These are phyloP conservation scores for Epizoanthus scotinus DNA, from an alignment of 92 coral and sea anemone species.

Conservation along the genomic window DNA sequence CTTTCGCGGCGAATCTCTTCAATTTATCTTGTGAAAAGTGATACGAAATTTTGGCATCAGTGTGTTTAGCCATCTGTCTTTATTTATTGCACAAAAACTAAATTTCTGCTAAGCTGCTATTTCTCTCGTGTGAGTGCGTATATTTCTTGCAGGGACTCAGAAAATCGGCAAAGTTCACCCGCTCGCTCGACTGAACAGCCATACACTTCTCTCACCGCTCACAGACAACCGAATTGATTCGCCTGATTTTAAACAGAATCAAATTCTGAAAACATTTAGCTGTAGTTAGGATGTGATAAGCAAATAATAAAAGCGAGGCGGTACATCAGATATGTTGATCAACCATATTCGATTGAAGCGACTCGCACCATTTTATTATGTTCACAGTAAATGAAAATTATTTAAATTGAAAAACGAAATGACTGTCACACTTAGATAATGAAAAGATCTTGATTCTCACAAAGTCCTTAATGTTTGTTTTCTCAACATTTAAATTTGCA, in stretches of 20 bases:
- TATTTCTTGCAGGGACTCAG: not conserved
- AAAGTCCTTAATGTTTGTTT: slow-evolving; percentile 11
- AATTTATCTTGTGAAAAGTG: slow-evolving; percentile 10
- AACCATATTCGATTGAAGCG: not conserved
- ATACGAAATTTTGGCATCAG: not conserved
- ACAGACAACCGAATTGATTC: not conserved
- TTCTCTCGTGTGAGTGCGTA: not conserved
- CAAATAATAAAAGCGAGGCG: not conserved
- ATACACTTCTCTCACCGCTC: not conserved
- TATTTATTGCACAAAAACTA: slow-evolving; percentile 2
- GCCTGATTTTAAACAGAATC: not conserved
- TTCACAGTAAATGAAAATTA: not conserved
- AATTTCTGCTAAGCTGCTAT: not conserved
- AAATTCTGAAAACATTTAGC: not conserved
- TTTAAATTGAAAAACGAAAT: not conserved
- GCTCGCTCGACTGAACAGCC: not conserved
- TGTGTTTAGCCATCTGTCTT: slow-evolving; percentile 20
- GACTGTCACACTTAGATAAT: not conserved
- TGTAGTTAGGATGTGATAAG: not conserved
- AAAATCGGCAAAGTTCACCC: not conserved
- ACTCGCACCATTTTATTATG: not conserved
- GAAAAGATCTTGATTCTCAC: not conserved
- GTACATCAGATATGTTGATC: not conserved
- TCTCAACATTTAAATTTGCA: not conserved
- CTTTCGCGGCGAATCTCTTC: not conserved